phyloP scores from a whole-genome alignment of 2,888 invertebrate genomes.

The Lochmaea capreae region DNA sequence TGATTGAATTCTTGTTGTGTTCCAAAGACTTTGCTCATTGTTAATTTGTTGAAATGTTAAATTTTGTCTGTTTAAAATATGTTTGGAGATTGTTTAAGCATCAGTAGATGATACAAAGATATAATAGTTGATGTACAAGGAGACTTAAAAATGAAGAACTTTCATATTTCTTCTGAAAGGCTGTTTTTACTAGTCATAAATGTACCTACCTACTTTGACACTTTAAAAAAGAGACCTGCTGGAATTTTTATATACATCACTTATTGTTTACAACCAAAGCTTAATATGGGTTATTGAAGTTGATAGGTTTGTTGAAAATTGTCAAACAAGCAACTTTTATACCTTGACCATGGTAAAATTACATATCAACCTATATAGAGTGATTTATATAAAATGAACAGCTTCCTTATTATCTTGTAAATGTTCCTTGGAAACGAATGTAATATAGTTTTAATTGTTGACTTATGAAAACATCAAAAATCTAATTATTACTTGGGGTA shows the following conservation, averaged over 20 bases:
- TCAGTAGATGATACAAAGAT: slow-evolving; percentile 4
- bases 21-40: slow-evolving; percentile 28
- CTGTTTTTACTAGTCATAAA: slow-evolving; percentile 10
- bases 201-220: background rate
- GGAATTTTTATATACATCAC: background rate
- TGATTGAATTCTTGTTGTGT: slow-evolving; percentile 56
- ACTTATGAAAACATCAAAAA: background rate
- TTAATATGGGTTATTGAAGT: background rate
- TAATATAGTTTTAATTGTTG: background rate
- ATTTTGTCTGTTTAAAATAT: slow-evolving; percentile 9
- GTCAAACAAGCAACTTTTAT: background rate
- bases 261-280: background rate
- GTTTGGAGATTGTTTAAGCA: background rate
- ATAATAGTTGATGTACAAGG: background rate
- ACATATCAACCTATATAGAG: background rate
- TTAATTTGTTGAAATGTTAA: slow-evolving; percentile 22
- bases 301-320: no score
- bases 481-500: background rate
- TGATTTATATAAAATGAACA: background rate
- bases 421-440: background rate
- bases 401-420: background rate
- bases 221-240: background rate
- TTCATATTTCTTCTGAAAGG: background rate
- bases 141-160: background rate
- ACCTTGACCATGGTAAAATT: background rate